These are phyloP conservation scores for Dendrophyllia cribrosa DNA, from an alignment of 64 coral and sea anemone genomes.

Conservation along the genomic window DNA sequence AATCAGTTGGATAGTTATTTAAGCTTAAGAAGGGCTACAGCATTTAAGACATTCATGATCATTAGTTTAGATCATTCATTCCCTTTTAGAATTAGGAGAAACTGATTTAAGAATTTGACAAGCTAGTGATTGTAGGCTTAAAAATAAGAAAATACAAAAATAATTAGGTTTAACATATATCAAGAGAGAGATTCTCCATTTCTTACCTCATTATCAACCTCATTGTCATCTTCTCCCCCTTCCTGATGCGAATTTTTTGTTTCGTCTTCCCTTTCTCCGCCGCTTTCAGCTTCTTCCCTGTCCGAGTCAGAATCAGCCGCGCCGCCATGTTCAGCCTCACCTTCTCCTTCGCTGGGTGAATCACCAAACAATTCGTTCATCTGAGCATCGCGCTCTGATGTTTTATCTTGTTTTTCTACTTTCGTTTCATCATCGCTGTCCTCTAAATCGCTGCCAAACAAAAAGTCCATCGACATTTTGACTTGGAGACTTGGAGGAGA, in stretches of 20 bases:
- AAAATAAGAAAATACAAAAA: too few species aligned
- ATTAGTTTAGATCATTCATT: too few species aligned
- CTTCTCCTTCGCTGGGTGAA: conserved; percentile 85
- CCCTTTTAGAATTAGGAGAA: too few species aligned
- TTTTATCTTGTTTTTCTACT: conserved; percentile 29
- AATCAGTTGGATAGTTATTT: too few species aligned
- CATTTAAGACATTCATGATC: too few species aligned
- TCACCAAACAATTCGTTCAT: conserved; percentile 87
- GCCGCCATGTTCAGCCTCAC: conserved; percentile 30
- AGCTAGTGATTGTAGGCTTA: too few species aligned
- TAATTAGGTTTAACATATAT: too few species aligned
- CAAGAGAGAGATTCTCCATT: background rate
- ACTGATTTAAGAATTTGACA: too few species aligned
- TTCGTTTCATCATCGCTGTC: conserved; percentile 92
- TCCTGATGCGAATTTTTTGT: conserved; percentile 5
- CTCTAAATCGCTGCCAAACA: conserved; percentile 97
- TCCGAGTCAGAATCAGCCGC: conserved; percentile 44
- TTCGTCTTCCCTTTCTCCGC: conserved; percentile 61
- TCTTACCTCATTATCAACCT: conserved; percentile 41
- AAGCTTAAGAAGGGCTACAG: too few species aligned
- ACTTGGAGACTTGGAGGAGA: background rate
- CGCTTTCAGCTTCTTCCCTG: conserved; percentile 36
- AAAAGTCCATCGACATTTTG: conserved; percentile 93
- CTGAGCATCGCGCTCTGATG: conserved; percentile 54
- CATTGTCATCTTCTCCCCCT: conserved; percentile 52